Percentiles rank a stretch among this genome's conserved stretches.
phyloP scores from a whole-genome alignment of 2,113 vertebrate species.

The Xenopus borealis region DNA sequence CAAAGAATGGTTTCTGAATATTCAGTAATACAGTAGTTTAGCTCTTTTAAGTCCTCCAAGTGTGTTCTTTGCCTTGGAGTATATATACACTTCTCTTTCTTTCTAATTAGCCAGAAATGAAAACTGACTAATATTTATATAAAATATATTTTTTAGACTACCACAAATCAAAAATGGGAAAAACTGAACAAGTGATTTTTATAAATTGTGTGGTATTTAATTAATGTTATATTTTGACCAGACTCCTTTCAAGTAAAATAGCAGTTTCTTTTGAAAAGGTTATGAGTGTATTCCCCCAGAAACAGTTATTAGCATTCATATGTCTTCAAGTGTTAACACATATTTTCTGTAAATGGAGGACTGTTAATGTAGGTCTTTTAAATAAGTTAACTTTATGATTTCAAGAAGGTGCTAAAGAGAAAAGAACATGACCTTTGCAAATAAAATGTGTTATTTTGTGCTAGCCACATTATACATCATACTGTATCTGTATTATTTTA shows the following conservation, averaged over 20 bases:
- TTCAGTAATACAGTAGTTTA: too few species aligned
- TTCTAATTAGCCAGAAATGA: neutral
- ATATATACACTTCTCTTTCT: too few species aligned
- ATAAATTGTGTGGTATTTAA: conserved; percentile 73
- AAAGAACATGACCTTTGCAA: conserved; percentile 54
- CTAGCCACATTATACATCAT: neutral
- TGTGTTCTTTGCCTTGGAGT: too few species aligned
- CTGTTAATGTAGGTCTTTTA: conserved; percentile 73
- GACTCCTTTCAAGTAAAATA: conserved; percentile 77
- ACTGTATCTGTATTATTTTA: neutral
- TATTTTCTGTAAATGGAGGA: conserved; percentile 76
- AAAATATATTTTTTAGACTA: neutral
- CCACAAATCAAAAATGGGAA: conserved; percentile 55
- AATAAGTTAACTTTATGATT: conserved; percentile 71
- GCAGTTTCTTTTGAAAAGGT: conserved; percentile 71
- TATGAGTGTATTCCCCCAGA: conserved; percentile 76
- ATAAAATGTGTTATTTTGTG: neutral
- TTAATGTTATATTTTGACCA: conserved; percentile 73
- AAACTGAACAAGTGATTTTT: conserved; percentile 67
- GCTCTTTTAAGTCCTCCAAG: too few species aligned
- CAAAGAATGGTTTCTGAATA: too few species aligned
- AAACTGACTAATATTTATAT: conserved; percentile 3
- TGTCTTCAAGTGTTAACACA: conserved; percentile 78
- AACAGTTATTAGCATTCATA: conserved; percentile 77
- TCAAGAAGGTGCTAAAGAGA: conserved; percentile 66